Percentiles rank a stretch among this genome's conserved stretches.
These are phyloP conservation scores for Ectropis crepuscularia DNA, from an alignment of 2,888 invertebrate species.

Conservation along the genomic window DNA sequence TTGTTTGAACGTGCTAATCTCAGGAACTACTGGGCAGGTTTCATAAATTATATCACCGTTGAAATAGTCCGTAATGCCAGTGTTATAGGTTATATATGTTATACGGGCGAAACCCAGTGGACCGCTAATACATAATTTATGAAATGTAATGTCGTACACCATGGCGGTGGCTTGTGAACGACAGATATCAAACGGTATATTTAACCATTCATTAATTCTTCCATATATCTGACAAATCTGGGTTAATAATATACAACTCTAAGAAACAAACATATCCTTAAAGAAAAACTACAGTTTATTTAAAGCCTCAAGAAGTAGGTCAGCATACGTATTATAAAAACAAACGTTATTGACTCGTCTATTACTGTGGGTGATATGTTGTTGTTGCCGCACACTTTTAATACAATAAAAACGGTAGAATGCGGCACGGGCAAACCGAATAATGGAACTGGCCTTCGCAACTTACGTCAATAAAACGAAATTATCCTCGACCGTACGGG, in stretches of 20 bases:
- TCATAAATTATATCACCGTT: too few relatives aligned
- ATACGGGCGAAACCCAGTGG: too few relatives aligned
- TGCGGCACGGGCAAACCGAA: constrained; percentile 21
- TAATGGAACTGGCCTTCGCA: constrained; percentile 34
- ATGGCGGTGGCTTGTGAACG: too few relatives aligned
- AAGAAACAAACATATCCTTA: neutral
- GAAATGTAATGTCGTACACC: too few relatives aligned
- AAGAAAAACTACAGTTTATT: neutral
- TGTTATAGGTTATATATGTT: too few relatives aligned
- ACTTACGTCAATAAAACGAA: constrained; percentile 43
- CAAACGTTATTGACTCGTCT: constrained; percentile 13
- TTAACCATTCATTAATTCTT: too few relatives aligned
- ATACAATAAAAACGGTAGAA: constrained; percentile 22
- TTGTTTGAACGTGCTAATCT: too few relatives aligned
- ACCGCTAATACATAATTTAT: too few relatives aligned
- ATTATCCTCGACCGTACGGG: constrained; percentile 41
- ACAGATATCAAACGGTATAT: too few relatives aligned
- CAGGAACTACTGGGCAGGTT: too few relatives aligned
- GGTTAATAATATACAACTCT: neutral
- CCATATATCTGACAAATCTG: neutral
- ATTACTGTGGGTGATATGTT: constrained; percentile 1
- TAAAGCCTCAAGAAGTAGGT: neutral
- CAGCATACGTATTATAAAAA: neutral
- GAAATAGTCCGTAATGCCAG: too few relatives aligned
- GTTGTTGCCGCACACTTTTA: constrained; percentile 18